These are phyloP conservation scores for Conomelus anceps DNA, from an alignment of 2,888 invertebrate species.

Conservation along the genomic window DNA sequence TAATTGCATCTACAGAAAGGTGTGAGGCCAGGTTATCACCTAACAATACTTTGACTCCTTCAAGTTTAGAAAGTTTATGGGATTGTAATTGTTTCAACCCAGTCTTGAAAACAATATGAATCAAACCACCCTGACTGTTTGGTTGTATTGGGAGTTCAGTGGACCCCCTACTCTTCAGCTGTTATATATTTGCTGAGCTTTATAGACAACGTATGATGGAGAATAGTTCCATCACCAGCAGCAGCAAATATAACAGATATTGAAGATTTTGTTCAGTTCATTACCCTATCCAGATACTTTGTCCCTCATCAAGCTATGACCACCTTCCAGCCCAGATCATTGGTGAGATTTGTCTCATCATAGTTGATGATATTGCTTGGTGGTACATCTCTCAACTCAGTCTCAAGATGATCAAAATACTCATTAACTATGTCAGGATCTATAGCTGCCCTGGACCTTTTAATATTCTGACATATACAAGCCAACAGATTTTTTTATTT, in stretches of 20 bases:
- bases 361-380: slow-evolving; percentile 34
- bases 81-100: slow-evolving; percentile 20
- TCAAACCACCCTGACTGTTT: slow-evolving; percentile 38
- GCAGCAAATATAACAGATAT: too few relatives aligned
- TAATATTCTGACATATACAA: slow-evolving; percentile 28
- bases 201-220: slow-evolving; percentile 32
- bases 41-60: slow-evolving; percentile 5
- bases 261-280: slow-evolving; percentile 22
- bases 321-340: slow-evolving; percentile 35
- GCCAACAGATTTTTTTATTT: slow-evolving; percentile 25
- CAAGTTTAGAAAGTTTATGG: slow-evolving; percentile 19
- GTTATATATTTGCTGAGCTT: slow-evolving; percentile 23
- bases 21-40: too few relatives aligned
- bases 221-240: slow-evolving; percentile 25
- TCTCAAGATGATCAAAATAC: slow-evolving; percentile 34
- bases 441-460: slow-evolving; percentile 33
- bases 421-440: slow-evolving; percentile 29
- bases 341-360: slow-evolving; percentile 38
- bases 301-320: slow-evolving; percentile 27
- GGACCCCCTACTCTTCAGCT: slow-evolving; percentile 27
- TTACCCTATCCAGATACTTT: slow-evolving; percentile 26
- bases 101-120: slow-evolving; percentile 24
- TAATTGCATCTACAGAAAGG: slow-evolving; percentile 27
- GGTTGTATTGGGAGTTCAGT: slow-evolving; percentile 27
- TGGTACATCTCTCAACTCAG: slow-evolving; percentile 25